Base-by-base conservation (phyloP, 2,797 vertebrate species). In the Acanthurus lineatus region DNA sequence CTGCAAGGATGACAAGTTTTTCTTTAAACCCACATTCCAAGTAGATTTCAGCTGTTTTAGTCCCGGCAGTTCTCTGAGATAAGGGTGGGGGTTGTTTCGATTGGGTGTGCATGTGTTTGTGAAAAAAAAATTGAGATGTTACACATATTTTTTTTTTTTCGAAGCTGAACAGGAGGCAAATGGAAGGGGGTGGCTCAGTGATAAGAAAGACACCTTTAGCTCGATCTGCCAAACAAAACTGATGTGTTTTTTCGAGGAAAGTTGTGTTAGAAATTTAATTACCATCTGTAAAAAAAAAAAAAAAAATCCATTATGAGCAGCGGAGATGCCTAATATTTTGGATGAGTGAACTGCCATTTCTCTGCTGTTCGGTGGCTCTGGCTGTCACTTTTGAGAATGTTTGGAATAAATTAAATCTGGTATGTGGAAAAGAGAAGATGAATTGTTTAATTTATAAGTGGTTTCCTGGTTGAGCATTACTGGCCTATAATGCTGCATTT, bases 381-480 rank as follows among this genome's bases (percentile, higher is more conserved):
- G 77, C 69, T 77, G 67, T 73, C 40, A 47, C 69, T 68, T 56
- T 56, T 1, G 14, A 66, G 40, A 66, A 76, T 66, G 40, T 73
- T 81, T 76, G 22, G 64, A 73, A 85, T 73, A 57, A 64, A 87
- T 84, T 80, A 17, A 40, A 85, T 83, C 77, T 65, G 69, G 22
- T 42, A 56, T 47, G 54, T 71, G 59, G 47, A 63, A 69, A 73
- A 80, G 32, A 74, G 64, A 28, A 82, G 28, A 83, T 53, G 58
- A 89, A 77, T 82, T 38, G 47, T 80, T 88, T 86, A 76, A 85
- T 85, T 85, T 73, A 60, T 44, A 49, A 83, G 60, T 53, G 57
- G 57, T 79, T 86, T 88, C 61, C 79, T 77, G 64, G 61, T 79
- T 68, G 64, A 73, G 73, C 68, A 73, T 86, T 83, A 75, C 60